phyloP scores from a whole-genome alignment of 30 jellyfish, hydroid and myxozoan species.

The Sanderia malayensis region DNA sequence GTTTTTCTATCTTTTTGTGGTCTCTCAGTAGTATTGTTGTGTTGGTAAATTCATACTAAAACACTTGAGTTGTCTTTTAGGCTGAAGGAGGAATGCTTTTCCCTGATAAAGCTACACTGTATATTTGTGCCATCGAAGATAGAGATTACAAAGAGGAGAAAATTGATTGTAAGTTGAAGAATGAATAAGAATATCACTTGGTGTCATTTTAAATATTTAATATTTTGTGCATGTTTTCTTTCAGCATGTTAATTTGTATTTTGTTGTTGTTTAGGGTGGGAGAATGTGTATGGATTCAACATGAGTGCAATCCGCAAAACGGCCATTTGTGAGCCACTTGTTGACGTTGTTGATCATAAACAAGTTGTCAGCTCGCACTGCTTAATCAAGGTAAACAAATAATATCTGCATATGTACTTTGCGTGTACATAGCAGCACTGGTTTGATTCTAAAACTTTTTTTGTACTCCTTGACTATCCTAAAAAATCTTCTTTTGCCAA shows the following conservation, averaged over 20 bases:
- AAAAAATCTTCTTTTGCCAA: too few species aligned
- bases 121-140: conserved; percentile 96
- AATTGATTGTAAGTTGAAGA: conserved; percentile 67
- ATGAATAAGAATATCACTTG: background rate
- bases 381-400: conserved; percentile 73
- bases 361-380: conserved; percentile 89
- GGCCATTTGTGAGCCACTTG: conserved; percentile 96
- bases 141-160: conserved; percentile 97
- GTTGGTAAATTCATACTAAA: background rate
- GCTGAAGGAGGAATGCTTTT: conserved; percentile 91
- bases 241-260: background rate
- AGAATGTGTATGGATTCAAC: conserved; percentile 98
- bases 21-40: background rate
- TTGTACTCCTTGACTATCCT: too few species aligned
- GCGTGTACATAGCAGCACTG: too few species aligned
- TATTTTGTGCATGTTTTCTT: background rate
- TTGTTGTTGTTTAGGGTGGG: conserved; percentile 89
- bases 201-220: background rate
- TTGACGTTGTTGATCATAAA: conserved; percentile 95
- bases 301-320: conserved; percentile 96
- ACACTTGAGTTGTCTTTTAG: too few species aligned
- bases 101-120: conserved; percentile 96
- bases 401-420: too few species aligned
- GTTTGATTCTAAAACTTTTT: too few species aligned
- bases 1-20: background rate